Evolutionary conservation across 1,140 invertebrate species (phyloP).

Genomic region (Planococcus citri): DNA sequence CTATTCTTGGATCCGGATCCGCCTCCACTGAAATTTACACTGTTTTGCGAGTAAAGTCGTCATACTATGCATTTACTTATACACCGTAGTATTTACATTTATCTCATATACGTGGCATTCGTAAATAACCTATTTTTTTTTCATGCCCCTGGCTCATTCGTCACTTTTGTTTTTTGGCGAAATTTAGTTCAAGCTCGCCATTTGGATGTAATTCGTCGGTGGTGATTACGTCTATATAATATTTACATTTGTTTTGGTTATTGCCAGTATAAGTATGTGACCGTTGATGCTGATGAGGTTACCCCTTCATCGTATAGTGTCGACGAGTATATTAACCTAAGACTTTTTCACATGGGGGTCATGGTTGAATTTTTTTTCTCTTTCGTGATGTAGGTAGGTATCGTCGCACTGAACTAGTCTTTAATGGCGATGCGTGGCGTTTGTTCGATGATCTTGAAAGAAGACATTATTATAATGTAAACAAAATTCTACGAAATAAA

Average conservation of each 20-base stretch:
- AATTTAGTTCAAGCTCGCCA: not conserved
- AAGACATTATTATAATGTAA: too few relatives aligned
- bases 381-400: too few relatives aligned
- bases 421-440: too few relatives aligned
- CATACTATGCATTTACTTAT: not conserved
- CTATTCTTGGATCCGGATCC: slow-evolving; percentile 6
- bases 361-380: not conserved
- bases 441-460: too few relatives aligned
- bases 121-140: slow-evolving; percentile 16
- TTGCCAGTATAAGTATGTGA: too few relatives aligned
- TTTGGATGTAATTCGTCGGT: not conserved
- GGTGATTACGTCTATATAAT: not conserved
- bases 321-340: not conserved
- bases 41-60: not conserved
- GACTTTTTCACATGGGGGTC: not conserved
- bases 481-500: too few relatives aligned
- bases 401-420: too few relatives aligned
- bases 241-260: slow-evolving; percentile 4
- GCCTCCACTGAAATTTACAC: slow-evolving; percentile 9
- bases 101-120: too few relatives aligned
- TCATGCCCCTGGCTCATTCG: not conserved
- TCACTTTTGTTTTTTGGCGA: too few relatives aligned
- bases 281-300: not conserved
- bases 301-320: too few relatives aligned
- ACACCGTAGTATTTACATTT: too few relatives aligned